These are phyloP conservation scores for Sinhomidia bicolor DNA, from an alignment of 2,888 invertebrate genomes.

Conservation along the genomic window DNA sequence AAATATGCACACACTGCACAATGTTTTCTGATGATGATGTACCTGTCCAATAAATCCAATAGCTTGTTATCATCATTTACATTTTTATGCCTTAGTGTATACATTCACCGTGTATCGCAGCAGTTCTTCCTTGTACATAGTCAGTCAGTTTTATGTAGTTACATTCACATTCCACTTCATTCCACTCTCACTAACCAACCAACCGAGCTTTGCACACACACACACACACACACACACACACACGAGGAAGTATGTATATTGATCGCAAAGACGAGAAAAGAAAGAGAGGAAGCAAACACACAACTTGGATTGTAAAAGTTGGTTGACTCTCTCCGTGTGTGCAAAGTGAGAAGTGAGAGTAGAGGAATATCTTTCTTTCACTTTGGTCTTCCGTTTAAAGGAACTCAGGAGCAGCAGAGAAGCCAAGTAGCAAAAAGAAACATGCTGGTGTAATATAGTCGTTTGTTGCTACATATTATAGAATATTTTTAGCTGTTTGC, in stretches of 20 bases:
- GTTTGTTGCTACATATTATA: neutral
- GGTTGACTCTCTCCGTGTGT: neutral
- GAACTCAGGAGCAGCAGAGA: conserved; percentile 17
- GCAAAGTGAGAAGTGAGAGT: conserved; percentile 20
- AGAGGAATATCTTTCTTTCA: conserved; percentile 54
- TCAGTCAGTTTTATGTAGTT: neutral
- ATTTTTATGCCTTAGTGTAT: neutral
- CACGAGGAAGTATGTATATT: conserved; percentile 67
- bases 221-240: conserved; percentile 3
- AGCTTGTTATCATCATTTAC: conserved; percentile 25
- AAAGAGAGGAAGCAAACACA: conserved; percentile 34
- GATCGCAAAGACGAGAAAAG: conserved; percentile 49
- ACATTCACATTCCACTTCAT: conserved; percentile 45
- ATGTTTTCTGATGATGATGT: neutral
- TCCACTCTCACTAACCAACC: conserved; percentile 17
- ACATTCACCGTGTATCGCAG: conserved; percentile 18
- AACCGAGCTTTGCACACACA: conserved; percentile 5
- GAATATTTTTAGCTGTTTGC: neutral
- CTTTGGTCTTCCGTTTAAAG: conserved; percentile 61
- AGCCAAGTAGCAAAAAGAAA: neutral
- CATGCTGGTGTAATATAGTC: conserved; percentile 19
- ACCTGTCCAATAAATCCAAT: conserved; percentile 42
- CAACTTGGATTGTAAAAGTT: conserved; percentile 12
- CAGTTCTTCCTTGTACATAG: conserved; percentile 28
- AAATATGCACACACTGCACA: neutral